Base-by-base conservation (phyloP, 2,888 invertebrate species). In the Creontiades dilutus region DNA sequence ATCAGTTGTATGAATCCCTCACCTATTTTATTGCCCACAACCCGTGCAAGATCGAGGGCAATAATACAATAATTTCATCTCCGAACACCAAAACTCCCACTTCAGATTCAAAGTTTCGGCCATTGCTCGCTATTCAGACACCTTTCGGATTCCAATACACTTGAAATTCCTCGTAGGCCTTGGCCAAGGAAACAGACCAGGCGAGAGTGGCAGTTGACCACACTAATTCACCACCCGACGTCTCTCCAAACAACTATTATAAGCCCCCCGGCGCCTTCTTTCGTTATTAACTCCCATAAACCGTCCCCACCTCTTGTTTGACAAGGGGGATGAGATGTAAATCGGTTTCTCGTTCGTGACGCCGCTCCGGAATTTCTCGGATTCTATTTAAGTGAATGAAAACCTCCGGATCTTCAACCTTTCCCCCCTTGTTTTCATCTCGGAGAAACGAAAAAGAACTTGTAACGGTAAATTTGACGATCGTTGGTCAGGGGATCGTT, bases 161-260 rank as follows among this genome's bases (percentile, higher is more conserved):
- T 37, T 37, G 7, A 37, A 52, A 52, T 52, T 52, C 52, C 52
- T 52, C 52, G 3, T 16, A 52, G 61, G 61, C 61, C 61, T 61
- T 61, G 61, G 68, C 68, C 68, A 68, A 68, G 68, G 23, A 68
- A 68, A 23, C 23, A 19, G 23, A 27, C 68, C 23, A 11, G n/a
- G 68, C n/a, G 68, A 68, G 68, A 68, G 68, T 19, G 68, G 68
- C 68, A 68, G 68, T 27, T 68, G 68, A 68, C 68, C 68, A 68
- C 68, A 68, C 23, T 68, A 68, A 23, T 68, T 68, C 68, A 68
- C 68, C 68, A n/a, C n/a, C 0, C n/a, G 57, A n/a, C 57, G 13
- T n/a, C 57, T 57, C 57, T 16, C 57, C 16, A 16, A 57, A 57
- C 57, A 57, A 57, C 68, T 68, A 68, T 68, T 27, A 68, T 68